A percentile compares a stretch with the other conserved stretches of the same genome.
Evolutionary conservation across 2,888 invertebrate species (phyloP).

Genomic region (Xanthia togata): DNA sequence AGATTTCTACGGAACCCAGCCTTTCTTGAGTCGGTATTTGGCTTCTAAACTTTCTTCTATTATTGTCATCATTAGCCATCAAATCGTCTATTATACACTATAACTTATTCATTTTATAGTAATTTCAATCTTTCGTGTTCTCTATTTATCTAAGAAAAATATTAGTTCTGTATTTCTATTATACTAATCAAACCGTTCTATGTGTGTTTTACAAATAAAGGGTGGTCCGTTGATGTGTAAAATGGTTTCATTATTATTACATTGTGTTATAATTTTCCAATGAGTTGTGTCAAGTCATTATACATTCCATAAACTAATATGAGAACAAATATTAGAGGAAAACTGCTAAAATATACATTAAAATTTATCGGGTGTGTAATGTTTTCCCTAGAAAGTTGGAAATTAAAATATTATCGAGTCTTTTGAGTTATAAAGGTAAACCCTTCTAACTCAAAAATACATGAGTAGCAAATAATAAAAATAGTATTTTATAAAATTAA

Average conservation of each 20-base stretch:
- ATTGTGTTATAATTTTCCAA: conserved; percentile 32
- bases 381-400: neutral
- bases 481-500: too few species aligned
- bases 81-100: conserved; percentile 12
- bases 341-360: conserved; percentile 37
- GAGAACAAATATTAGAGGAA: conserved; percentile 19
- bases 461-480: too few species aligned
- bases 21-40: conserved; percentile 35
- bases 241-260: conserved; percentile 43
- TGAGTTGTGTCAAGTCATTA: conserved; percentile 48
- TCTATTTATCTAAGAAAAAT: conserved; percentile 36
- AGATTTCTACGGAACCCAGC: conserved; percentile 40
- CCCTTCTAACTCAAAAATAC: too few species aligned
- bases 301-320: conserved; percentile 59
- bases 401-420: neutral
- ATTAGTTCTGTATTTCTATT: conserved; percentile 48
- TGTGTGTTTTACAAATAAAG: conserved; percentile 46
- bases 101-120: conserved; percentile 29
- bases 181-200: conserved; percentile 48
- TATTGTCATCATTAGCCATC: conserved; percentile 44
- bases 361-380: conserved; percentile 13
- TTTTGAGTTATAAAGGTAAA: neutral
- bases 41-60: conserved; percentile 23
- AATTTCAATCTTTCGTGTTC: conserved; percentile 32
- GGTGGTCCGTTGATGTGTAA: conserved; percentile 39